Conservation (phyloP, 2,797 vertebrate genomes). For the Malacoctenus gilli region DNA sequence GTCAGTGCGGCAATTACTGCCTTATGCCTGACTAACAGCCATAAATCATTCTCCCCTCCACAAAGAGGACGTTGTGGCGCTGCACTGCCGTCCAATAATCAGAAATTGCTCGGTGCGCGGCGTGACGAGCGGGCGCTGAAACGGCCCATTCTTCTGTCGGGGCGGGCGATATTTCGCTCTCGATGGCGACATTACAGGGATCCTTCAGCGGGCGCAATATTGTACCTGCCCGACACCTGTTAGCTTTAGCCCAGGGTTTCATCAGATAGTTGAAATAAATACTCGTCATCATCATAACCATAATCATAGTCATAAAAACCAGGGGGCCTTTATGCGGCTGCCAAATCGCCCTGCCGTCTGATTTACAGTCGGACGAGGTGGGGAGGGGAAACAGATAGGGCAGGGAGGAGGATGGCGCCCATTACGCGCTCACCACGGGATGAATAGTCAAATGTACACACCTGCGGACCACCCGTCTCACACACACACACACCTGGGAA, state of each 20-base stretch:
- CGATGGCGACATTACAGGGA: slow-evolving; percentile 72
- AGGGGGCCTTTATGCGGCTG: slow-evolving; percentile 73
- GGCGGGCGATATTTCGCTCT: slow-evolving; percentile 57
- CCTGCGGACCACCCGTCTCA: slow-evolving; percentile 65
- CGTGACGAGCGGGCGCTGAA: slow-evolving; percentile 69
- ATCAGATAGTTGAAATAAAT: slow-evolving; percentile 84
- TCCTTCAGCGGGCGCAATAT: slow-evolving; percentile 82
- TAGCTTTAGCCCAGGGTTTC: slow-evolving; percentile 76
- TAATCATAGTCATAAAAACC: slow-evolving; percentile 82
- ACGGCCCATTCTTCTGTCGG: slow-evolving; percentile 75
- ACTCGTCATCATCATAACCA: slow-evolving; percentile 83
- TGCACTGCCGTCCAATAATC: slow-evolving; percentile 76
- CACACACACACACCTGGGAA: slow-evolving; percentile 66
- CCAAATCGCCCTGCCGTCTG: slow-evolving; percentile 80
- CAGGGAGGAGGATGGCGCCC: slow-evolving; percentile 50
- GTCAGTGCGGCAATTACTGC: slow-evolving; percentile 76
- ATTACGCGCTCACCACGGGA: slow-evolving; percentile 52
- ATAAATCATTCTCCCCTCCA: slow-evolving; percentile 76
- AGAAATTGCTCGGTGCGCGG: slow-evolving; percentile 71
- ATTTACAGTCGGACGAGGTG: slow-evolving; percentile 74
- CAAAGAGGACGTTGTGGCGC: slow-evolving; percentile 76
- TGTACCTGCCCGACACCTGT: slow-evolving; percentile 83
- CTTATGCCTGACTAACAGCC: slow-evolving; percentile 73
- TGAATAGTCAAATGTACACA: slow-evolving; percentile 70
- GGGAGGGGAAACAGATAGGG: slow-evolving; percentile 51